phyloP scores from a whole-genome alignment of 2,888 invertebrate species.

The Archips xylosteana region DNA sequence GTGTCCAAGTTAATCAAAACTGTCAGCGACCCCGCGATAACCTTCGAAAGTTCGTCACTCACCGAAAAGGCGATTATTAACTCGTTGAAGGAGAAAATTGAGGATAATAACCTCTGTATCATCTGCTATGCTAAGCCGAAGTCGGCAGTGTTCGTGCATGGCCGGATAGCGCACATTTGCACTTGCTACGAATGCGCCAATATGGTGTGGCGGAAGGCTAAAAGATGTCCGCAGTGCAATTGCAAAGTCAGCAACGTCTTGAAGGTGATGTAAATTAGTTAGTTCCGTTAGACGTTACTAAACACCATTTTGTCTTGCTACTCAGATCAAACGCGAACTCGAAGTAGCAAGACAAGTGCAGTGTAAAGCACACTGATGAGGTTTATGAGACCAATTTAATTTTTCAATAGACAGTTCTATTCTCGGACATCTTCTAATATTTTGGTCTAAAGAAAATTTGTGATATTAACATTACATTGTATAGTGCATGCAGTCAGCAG shows the following conservation, averaged over 20 bases:
- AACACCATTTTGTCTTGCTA: too few species aligned
- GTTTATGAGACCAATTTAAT: not conserved
- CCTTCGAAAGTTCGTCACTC: constrained; percentile 57
- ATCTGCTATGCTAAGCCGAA: constrained; percentile 87
- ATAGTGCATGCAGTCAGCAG: not conserved
- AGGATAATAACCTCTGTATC: constrained; percentile 82
- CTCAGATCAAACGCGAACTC: too few species aligned
- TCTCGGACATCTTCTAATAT: not conserved
- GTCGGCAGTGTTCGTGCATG: constrained; percentile 89
- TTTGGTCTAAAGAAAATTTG: not conserved
- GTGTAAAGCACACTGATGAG: too few species aligned
- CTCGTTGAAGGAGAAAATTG: constrained; percentile 60
- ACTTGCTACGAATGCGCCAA: constrained; percentile 90
- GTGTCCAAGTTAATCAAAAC: constrained; percentile 69
- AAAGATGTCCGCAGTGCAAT: constrained; percentile 89
- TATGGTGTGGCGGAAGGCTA: constrained; percentile 87
- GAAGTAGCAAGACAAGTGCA: too few species aligned
- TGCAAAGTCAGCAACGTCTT: constrained; percentile 88
- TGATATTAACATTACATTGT: not conserved
- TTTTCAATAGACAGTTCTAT: not conserved
- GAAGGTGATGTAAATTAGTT: constrained; percentile 74
- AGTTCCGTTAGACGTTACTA: not conserved
- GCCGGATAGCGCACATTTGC: constrained; percentile 87
- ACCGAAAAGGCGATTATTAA: constrained; percentile 60
- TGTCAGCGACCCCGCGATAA: constrained; percentile 74